Evolutionary conservation across 2,113 vertebrate genomes (phyloP), one percentile per base, ranked within the genome.

Genomic region (Jaculus jaculus): DNA sequence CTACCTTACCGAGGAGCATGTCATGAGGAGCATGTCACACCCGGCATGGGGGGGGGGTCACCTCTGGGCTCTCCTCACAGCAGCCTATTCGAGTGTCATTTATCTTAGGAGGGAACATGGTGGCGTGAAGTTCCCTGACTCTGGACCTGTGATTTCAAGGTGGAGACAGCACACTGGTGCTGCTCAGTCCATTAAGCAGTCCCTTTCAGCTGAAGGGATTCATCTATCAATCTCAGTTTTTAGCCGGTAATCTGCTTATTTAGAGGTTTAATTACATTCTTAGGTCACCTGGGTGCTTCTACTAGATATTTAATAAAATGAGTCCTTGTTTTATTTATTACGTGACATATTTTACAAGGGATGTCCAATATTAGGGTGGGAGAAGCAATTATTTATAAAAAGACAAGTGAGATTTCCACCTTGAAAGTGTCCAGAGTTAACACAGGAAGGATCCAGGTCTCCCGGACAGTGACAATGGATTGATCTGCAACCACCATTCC

Each of bases 171-270:
- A 94, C 96, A 97, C 95, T 85, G 90, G 58, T 93, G 61, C 80
- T 87, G 61, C 61, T 88, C 97, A 96, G 94, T 93, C 97, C 96
- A 97, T 97, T 97, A 97, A 95, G 94, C 97, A 97, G 90, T 97
- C 85, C 90, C 92, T 90, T 96, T 79, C 90, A 93, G 95, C 93
- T 96, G 96, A 97, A 85, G 95, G 96, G 91, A 42, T 96, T 91
- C 96, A 97, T 97, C 97, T 96, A 97, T 97, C 97, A 97, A 94
- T 95, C 93, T 92, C 10, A 28, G 78, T 94, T 96, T 96, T 96
- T 87, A 93, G 96, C 79, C 94, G 86, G 95, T 90, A 94, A 95
- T 94, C 95, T 81, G 83, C 96, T 97, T 96, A 97, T 95, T 95
- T 97, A 92, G 69, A 93, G 92, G 94, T 91, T 96, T 97, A 96